Evolutionary conservation across 1,140 invertebrate species (phyloP).

Genomic region (Hypsibius dujardini): DNA sequence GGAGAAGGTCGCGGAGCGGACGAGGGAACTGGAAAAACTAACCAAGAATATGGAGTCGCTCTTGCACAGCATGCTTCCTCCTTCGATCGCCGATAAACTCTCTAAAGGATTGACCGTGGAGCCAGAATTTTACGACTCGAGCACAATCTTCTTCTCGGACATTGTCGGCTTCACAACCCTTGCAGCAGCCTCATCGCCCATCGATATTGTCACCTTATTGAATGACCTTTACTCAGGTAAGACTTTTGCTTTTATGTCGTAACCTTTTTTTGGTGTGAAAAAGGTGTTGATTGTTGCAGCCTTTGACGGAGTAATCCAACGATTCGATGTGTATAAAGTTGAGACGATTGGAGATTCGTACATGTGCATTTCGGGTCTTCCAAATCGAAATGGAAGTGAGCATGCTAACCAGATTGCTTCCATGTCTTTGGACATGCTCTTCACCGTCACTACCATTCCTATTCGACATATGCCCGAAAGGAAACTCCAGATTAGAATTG

Average conservation of each 20-base stretch:
- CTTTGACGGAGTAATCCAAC: slow-evolving; percentile 18
- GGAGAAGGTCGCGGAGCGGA: slow-evolving; percentile 8
- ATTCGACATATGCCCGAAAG: slow-evolving; percentile 16
- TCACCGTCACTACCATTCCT: not conserved
- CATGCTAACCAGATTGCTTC: slow-evolving; percentile 17
- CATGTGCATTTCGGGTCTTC: slow-evolving; percentile 13
- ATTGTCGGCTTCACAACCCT: slow-evolving; percentile 9
- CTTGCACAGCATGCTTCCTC: not conserved
- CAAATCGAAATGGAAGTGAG: slow-evolving; percentile 15
- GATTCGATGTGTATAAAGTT: slow-evolving; percentile 21
- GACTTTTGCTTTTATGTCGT: not conserved
- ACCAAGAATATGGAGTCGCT: slow-evolving; percentile 5
- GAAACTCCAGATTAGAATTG: slow-evolving; percentile 16
- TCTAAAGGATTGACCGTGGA: not conserved
- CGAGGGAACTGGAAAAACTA: not conserved
- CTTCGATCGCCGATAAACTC: not conserved
- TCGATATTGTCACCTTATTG: not conserved
- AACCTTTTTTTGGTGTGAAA: not conserved
- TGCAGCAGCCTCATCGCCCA: not conserved
- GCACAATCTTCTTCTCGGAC: slow-evolving; percentile 4
- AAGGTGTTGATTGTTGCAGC: slow-evolving; percentile 10
- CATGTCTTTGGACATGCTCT: slow-evolving; percentile 18
- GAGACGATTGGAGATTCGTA: slow-evolving; percentile 21
- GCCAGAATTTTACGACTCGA: not conserved
- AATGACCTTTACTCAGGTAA: slow-evolving; percentile 9